phyloP scores from a whole-genome alignment of 2,797 vertebrate species.

The Tangara arthus region DNA sequence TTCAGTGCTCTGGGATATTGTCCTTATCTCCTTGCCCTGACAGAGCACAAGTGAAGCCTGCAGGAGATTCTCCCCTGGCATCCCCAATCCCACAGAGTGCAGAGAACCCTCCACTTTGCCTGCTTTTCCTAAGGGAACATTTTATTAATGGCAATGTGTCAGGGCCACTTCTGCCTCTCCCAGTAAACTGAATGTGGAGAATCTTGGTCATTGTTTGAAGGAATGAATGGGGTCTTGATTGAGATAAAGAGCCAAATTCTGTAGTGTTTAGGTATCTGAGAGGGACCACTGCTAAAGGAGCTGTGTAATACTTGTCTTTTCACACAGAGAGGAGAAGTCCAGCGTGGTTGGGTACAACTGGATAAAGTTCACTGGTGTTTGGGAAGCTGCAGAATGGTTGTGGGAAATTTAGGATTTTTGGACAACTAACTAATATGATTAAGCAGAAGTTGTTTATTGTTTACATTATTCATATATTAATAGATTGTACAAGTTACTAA shows the following conservation, averaged over 20 bases:
- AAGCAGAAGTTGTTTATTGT: neutral
- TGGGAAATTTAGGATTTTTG: neutral
- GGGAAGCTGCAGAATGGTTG: neutral
- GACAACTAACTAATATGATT: neutral
- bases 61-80: neutral
- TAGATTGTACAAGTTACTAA: neutral
- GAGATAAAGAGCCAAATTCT: neutral
- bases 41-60: neutral
- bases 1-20: neutral
- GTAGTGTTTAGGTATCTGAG: neutral
- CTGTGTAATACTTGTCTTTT: neutral
- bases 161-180: neutral
- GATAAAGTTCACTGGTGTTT: neutral
- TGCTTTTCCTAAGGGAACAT: neutral
- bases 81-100: neutral
- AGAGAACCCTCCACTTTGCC: neutral
- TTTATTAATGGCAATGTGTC: rapidly evolving
- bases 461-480: neutral
- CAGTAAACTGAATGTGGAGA: neutral
- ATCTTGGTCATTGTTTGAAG: neutral
- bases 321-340: too few relatives aligned
- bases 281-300: neutral
- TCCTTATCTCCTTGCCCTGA: neutral
- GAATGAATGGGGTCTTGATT: rapidly evolving
- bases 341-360: neutral